Evolutionary conservation across 2,113 vertebrate genomes (phyloP).

Genomic region (Albula glossodonta): DNA sequence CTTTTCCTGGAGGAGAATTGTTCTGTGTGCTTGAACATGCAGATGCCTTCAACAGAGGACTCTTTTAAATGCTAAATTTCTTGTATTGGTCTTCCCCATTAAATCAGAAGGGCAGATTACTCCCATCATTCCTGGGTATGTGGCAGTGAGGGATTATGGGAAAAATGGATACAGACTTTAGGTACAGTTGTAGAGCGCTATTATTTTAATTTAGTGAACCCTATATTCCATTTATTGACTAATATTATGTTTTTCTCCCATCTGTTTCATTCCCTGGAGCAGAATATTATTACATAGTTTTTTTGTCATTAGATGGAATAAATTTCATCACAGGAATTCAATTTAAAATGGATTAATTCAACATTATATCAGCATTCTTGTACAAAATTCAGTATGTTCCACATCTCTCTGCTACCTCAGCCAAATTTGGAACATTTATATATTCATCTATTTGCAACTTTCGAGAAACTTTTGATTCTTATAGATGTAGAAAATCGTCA

Average conservation of each 20-base stretch:
- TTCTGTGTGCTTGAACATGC: neutral
- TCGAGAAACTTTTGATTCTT: constrained; percentile 16
- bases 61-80: neutral
- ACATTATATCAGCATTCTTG: neutral
- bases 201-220: neutral
- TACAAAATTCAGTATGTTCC: neutral
- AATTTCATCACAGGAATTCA: neutral
- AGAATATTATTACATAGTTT: neutral
- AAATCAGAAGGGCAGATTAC: neutral
- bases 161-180: neutral
- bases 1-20: neutral
- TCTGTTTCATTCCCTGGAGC: neutral
- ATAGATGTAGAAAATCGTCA: neutral
- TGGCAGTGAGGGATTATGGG: neutral
- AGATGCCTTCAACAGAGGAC: neutral
- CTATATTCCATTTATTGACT: neutral
- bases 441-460: constrained; percentile 4
- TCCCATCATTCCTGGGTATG: neutral
- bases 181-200: neutral
- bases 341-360: constrained; percentile 4
- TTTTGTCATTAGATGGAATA: neutral
- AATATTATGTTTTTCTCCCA: neutral
- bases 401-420: neutral
- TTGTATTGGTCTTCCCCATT: neutral
- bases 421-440: neutral